A percentile compares a stretch with the other conserved stretches of the same genome.
These are phyloP conservation scores for Amphipoea oculea DNA, from an alignment of 2,888 invertebrate species.

Conservation along the genomic window DNA sequence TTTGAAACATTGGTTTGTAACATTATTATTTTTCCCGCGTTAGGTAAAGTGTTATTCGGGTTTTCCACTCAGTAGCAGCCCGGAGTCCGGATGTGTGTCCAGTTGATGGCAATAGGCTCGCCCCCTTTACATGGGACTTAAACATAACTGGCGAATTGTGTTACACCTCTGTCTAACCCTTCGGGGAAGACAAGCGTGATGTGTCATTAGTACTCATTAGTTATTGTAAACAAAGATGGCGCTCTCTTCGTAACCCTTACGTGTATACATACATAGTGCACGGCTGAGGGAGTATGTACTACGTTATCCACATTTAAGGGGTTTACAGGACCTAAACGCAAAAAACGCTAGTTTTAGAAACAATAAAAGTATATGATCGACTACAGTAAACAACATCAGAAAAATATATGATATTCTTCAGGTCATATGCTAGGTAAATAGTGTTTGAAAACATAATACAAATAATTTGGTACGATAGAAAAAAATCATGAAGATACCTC, in stretches of 20 bases:
- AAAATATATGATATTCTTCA: too few species aligned
- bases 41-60: neutral
- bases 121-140: neutral
- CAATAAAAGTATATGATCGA: too few species aligned
- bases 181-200: neutral
- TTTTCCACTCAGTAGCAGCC: neutral
- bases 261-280: neutral
- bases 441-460: too few species aligned
- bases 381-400: too few species aligned
- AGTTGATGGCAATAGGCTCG: neutral
- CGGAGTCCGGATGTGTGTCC: neutral
- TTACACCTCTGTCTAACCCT: neutral
- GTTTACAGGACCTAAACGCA: too few species aligned
- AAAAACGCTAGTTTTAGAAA: too few species aligned
- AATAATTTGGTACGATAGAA: too few species aligned
- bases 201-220: neutral
- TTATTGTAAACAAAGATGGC: neutral
- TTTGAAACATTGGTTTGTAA: too few species aligned
- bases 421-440: too few species aligned
- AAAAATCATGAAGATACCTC: too few species aligned
- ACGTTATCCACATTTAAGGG: constrained; percentile 17
- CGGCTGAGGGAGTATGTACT: neutral
- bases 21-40: neutral
- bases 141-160: neutral
- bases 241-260: neutral